Conservation (phyloP, 2,113 vertebrate species). For the Naja naja region DNA sequence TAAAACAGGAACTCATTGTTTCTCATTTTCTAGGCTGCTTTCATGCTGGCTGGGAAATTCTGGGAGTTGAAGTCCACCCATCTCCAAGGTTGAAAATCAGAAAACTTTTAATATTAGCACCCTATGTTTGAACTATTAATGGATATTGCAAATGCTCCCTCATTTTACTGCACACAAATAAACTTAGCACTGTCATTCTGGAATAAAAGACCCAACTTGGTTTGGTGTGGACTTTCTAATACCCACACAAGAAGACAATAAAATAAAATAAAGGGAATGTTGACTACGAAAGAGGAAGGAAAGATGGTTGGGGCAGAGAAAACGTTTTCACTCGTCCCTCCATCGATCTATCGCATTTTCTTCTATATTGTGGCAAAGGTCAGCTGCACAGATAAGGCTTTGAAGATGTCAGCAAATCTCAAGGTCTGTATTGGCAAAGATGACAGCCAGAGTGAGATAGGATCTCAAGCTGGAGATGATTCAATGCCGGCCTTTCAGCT, state of each 20-base stretch:
- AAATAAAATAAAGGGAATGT: conserved; percentile 71
- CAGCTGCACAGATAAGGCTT: conserved; percentile 53
- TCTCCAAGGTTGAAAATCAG: background rate
- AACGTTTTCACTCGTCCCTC: conserved; percentile 9
- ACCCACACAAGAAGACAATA: conserved; percentile 61
- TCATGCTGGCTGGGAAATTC: no score
- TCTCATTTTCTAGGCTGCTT: no score
- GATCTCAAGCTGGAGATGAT: conserved; percentile 19
- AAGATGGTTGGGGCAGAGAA: conserved; percentile 41
- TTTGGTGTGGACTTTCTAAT: conserved; percentile 71
- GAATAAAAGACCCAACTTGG: conserved; percentile 60
- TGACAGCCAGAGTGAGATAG: conserved; percentile 31
- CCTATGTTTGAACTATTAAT: conserved; percentile 62
- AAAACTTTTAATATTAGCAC: conserved; percentile 41
- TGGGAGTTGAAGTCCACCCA: no score
- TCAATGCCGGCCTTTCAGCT: no score
- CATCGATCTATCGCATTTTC: conserved; percentile 15
- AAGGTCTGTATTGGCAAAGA: conserved; percentile 54
- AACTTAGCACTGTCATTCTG: conserved; percentile 66
- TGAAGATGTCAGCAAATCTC: conserved; percentile 51
- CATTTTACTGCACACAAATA: conserved; percentile 66
- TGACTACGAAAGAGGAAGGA: conserved; percentile 48
- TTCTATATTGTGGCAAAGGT: conserved; percentile 53
- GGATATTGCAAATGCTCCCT: conserved; percentile 66
- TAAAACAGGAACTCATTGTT: no score